A percentile compares a stretch with the other conserved stretches of the same genome.
Evolutionary conservation across 35 echinoderm and acorn worm species (phyloP).

Genomic region (Anneissia japonica): DNA sequence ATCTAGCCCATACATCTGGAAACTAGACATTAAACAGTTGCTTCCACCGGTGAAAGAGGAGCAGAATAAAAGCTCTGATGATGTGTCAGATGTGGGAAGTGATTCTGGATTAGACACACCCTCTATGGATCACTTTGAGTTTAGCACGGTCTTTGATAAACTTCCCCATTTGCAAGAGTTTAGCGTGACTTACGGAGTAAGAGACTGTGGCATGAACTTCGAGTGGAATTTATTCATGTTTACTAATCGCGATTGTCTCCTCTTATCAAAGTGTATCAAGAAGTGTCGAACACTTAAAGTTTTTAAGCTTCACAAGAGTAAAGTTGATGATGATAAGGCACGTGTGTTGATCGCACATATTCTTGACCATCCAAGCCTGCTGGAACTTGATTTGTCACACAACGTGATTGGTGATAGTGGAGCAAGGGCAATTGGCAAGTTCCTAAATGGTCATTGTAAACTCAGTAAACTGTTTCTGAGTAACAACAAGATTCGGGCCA

Average conservation of each 20-base stretch:
- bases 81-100: conserved; percentile 80
- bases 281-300: conserved; percentile 64
- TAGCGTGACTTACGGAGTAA: conserved; percentile 79
- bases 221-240: conserved; percentile 99
- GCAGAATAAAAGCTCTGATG: conserved; percentile 61
- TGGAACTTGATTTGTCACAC: conserved; percentile 83
- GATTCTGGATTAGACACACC: conserved; percentile 75
- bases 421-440: conserved; percentile 85
- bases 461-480: conserved; percentile 70
- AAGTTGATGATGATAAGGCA: conserved; percentile 91
- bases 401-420: conserved; percentile 86
- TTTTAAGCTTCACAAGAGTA: conserved; percentile 91
- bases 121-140: conserved; percentile 94
- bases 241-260: conserved; percentile 79
- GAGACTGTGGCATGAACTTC: conserved; percentile 99
- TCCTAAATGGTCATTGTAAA: conserved; percentile 82
- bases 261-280: conserved; percentile 80
- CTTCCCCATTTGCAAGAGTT: conserved; percentile 77
- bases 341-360: conserved; percentile 87
- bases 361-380: conserved; percentile 69
- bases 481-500: conserved; percentile 80
- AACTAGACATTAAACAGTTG: conserved; percentile 82
- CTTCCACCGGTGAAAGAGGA: conserved; percentile 97
- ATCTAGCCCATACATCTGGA: conserved; percentile 72
- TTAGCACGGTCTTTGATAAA: conserved; percentile 67